A percentile compares a stretch with the other conserved stretches of the same genome.
Conservation (phyloP, 2,888 invertebrate genomes). For the Thera britannica region DNA sequence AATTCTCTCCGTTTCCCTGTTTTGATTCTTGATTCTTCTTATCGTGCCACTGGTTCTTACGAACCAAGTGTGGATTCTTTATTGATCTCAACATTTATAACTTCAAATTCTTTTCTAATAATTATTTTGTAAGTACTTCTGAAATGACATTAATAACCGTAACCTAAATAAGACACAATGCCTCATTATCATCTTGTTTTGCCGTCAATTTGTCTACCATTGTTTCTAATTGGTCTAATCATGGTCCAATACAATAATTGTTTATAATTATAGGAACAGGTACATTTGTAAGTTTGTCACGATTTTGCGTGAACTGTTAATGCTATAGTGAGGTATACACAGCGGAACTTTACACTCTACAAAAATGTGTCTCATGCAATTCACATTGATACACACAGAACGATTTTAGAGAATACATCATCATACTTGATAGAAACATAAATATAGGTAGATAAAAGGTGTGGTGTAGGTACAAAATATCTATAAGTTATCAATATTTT, state of each 20-base stretch:
- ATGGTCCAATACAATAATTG: conserved; percentile 18
- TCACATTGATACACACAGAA: too few relatives aligned
- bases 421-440: too few relatives aligned
- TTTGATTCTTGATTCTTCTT: too few relatives aligned
- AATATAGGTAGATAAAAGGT: too few relatives aligned
- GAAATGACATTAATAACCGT: conserved; percentile 7
- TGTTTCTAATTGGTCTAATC: conserved; percentile 27
- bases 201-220: conserved; percentile 28
- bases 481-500: not conserved
- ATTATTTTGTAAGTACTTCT: not conserved
- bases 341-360: not conserved
- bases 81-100: not conserved
- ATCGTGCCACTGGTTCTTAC: too few relatives aligned
- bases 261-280: conserved; percentile 25
- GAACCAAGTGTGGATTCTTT: too few relatives aligned
- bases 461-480: too few relatives aligned
- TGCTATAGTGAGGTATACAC: not conserved
- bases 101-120: not conserved
- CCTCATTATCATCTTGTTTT: conserved; percentile 24
- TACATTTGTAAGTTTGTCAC: conserved; percentile 16
- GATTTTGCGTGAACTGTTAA: conserved; percentile 11
- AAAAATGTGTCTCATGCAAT: too few relatives aligned
- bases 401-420: too few relatives aligned
- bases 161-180: conserved; percentile 29
- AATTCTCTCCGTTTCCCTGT: too few relatives aligned